A percentile compares a stretch with the other conserved stretches of the same genome.
Evolutionary conservation across 2,113 vertebrate genomes (phyloP).

Genomic region (Laticauda colubrina): DNA sequence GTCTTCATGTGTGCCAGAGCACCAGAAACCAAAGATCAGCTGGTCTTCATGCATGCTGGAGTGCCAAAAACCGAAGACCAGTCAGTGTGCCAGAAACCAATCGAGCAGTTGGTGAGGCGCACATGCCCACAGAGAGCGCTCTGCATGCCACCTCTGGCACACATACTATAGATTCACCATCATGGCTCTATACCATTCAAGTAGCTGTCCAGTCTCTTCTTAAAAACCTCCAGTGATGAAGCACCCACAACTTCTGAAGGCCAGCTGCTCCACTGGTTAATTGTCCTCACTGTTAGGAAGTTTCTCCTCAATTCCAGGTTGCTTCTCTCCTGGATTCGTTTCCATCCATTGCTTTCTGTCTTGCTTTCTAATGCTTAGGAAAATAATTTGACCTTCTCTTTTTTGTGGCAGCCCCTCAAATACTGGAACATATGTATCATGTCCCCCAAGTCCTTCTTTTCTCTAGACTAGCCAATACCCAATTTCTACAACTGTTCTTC

Average conservation of each 20-base stretch:
- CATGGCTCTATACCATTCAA: not conserved
- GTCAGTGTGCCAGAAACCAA: too few relatives aligned
- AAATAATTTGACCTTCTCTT: not conserved
- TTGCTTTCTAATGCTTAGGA: rapidly evolving
- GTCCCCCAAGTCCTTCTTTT: too few relatives aligned
- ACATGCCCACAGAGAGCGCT: too few relatives aligned
- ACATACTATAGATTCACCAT: too few relatives aligned
- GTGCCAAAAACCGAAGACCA: too few relatives aligned
- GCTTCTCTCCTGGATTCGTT: not conserved
- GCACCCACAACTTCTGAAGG: not conserved
- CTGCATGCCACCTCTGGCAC: too few relatives aligned
- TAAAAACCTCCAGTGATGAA: not conserved
- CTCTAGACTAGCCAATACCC: too few relatives aligned
- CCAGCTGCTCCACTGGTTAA: not conserved
- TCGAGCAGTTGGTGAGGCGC: too few relatives aligned
- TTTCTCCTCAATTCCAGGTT: not conserved
- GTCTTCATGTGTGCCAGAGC: too few relatives aligned
- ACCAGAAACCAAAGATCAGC: too few relatives aligned
- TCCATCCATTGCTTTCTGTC: not conserved
- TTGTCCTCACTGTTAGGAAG: not conserved
- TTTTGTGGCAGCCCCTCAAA: not conserved
- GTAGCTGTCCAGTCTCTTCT: not conserved
- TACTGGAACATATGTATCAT: not conserved
- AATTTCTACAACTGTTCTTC: too few relatives aligned
- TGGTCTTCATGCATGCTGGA: too few relatives aligned